phyloP scores from a whole-genome alignment of 2,113 vertebrate species.

The Cebidichthys violaceus region DNA sequence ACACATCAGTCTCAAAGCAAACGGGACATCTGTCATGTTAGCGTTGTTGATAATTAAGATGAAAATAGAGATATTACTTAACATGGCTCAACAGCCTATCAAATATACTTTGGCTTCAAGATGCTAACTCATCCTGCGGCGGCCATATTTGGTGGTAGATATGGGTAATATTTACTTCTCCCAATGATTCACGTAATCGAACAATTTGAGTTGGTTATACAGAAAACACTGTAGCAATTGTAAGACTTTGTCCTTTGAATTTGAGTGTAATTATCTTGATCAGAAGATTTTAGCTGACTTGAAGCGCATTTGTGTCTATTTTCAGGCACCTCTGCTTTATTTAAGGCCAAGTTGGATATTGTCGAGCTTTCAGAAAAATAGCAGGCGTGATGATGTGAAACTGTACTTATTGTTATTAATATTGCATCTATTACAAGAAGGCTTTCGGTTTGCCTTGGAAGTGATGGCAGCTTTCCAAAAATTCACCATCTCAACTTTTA shows the following conservation, averaged over 20 bases:
- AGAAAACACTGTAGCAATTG: background rate
- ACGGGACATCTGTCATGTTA: background rate
- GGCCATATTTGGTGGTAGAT: background rate
- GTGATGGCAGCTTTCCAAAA: slow-evolving; percentile 1
- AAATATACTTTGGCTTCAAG: background rate
- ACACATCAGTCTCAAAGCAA: background rate
- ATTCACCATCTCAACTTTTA: background rate
- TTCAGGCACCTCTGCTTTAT: background rate
- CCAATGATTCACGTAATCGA: background rate
- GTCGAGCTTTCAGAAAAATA: background rate
- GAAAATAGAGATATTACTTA: background rate
- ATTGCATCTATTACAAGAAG: background rate
- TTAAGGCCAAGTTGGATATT: background rate
- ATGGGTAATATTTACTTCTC: background rate
- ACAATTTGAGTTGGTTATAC: background rate
- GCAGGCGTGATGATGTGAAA: background rate
- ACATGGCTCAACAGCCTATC: background rate
- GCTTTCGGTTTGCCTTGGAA: background rate
- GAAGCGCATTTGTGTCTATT: background rate
- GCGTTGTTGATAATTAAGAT: too few species aligned
- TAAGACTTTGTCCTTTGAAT: background rate
- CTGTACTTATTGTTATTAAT: background rate
- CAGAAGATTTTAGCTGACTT: background rate
- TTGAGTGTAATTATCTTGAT: background rate
- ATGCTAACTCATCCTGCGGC: background rate